Evolutionary conservation across 2,888 invertebrate species (phyloP).

Genomic region (Holacanthella duospinosa): DNA sequence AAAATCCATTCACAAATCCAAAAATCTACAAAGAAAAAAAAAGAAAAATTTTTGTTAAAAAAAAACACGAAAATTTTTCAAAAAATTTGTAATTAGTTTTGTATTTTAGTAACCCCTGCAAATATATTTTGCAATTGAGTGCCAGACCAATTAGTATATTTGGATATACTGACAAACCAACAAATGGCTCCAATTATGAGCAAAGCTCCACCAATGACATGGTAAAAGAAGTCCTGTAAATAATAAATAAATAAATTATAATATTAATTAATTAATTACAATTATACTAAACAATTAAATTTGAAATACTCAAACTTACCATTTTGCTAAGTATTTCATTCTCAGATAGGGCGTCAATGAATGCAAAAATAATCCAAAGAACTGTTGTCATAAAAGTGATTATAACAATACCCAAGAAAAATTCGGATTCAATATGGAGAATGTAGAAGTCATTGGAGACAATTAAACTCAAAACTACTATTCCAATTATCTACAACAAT

Average conservation of each 20-base stretch:
- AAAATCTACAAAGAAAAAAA: neutral
- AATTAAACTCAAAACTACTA: neutral
- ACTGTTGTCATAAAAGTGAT: neutral
- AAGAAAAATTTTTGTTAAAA: neutral
- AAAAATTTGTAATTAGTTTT: neutral
- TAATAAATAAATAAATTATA: neutral
- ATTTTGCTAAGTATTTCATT: neutral
- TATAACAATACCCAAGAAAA: neutral
- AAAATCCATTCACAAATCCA: neutral
- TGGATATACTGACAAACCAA: neutral
- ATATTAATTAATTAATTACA: neutral
- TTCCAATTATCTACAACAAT: neutral
- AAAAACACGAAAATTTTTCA: neutral
- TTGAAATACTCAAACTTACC: neutral
- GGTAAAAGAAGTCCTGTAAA: neutral
- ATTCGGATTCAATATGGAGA: neutral
- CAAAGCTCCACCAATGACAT: neutral
- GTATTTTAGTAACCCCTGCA: neutral
- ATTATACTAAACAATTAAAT: neutral
- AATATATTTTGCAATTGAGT: neutral
- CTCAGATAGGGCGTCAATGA: neutral
- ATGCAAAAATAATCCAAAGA: neutral
- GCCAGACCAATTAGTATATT: neutral
- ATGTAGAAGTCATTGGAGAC: neutral
- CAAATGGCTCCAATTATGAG: neutral